Percentiles rank a stretch among this genome's conserved stretches.
phyloP scores from a whole-genome alignment of 2,113 vertebrate genomes.

The Chaenocephalus aceratus region DNA sequence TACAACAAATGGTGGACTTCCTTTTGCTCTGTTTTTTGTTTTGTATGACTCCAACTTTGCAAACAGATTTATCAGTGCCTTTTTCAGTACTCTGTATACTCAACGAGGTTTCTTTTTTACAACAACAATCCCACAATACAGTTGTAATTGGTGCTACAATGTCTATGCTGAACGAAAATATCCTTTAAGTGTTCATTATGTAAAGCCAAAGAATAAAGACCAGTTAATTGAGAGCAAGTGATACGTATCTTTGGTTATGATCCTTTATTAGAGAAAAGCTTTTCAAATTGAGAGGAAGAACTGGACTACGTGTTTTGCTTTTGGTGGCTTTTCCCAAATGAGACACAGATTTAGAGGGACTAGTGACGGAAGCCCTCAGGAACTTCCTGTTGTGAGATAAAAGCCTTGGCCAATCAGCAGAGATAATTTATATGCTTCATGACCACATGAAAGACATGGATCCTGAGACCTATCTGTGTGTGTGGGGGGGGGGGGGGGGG shows the following conservation, averaged over 20 bases:
- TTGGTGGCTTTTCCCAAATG: conserved; percentile 62
- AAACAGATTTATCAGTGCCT: conserved; percentile 27
- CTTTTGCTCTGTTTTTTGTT: neutral
- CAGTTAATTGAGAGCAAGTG: conserved; percentile 30
- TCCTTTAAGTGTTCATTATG: conserved; percentile 29
- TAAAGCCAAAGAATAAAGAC: conserved; percentile 72
- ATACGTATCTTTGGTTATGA: conserved; percentile 37
- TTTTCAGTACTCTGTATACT: conserved; percentile 53
- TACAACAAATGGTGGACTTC: neutral
- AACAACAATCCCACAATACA: conserved; percentile 2
- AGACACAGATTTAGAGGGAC: conserved; percentile 57
- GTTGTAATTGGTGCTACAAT: conserved; percentile 56
- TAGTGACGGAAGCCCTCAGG: conserved; percentile 42
- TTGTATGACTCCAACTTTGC: conserved; percentile 9
- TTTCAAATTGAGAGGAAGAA: conserved; percentile 6
- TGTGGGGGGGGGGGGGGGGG: too few species aligned
- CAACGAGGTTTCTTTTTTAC: conserved; percentile 25
- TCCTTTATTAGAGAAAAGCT: neutral
- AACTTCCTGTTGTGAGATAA: conserved; percentile 71
- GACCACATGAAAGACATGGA: conserved; percentile 63
- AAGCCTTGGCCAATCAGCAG: conserved; percentile 60
- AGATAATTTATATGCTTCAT: conserved; percentile 40
- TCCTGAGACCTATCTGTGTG: conserved; percentile 22
- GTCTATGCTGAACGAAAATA: conserved; percentile 44
- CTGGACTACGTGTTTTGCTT: neutral